phyloP scores from a whole-genome alignment of 92 coral and sea anemone species.

The Virgularia gustaviana region DNA sequence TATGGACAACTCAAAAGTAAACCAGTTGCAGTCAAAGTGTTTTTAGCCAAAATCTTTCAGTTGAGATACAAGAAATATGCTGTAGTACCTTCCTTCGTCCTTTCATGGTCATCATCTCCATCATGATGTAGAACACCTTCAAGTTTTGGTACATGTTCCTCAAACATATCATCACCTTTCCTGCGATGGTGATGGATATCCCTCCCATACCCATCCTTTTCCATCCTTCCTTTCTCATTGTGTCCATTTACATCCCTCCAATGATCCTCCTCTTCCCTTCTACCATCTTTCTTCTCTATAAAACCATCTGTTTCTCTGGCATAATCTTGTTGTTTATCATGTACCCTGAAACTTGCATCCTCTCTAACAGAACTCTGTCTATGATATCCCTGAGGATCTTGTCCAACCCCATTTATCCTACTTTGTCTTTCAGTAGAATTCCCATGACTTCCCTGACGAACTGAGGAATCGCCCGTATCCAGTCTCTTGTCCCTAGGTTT shows the following conservation, averaged over 20 bases:
- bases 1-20: too few relatives aligned
- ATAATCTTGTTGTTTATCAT: too few relatives aligned
- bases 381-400: too few relatives aligned
- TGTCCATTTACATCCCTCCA: not conserved
- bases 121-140: not conserved
- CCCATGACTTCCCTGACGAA: not conserved
- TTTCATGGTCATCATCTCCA: not conserved
- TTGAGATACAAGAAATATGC: too few relatives aligned
- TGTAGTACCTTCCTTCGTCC: not conserved
- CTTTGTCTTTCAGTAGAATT: too few relatives aligned
- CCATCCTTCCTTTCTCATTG: not conserved
- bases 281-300: not conserved
- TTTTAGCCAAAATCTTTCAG: too few relatives aligned
- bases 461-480: not conserved
- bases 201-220: not conserved
- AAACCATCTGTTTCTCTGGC: not conserved
- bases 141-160: slow-evolving; percentile 13
- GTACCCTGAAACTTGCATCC: too few relatives aligned
- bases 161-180: slow-evolving; percentile 3
- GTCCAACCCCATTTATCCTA: too few relatives aligned
- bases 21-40: too few relatives aligned
- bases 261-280: not conserved
- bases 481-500: not conserved
- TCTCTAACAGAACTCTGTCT: too few relatives aligned
- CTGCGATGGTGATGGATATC: not conserved